phyloP scores from a whole-genome alignment of 2,888 invertebrate genomes.

The Glyphotaelius pellucidus region DNA sequence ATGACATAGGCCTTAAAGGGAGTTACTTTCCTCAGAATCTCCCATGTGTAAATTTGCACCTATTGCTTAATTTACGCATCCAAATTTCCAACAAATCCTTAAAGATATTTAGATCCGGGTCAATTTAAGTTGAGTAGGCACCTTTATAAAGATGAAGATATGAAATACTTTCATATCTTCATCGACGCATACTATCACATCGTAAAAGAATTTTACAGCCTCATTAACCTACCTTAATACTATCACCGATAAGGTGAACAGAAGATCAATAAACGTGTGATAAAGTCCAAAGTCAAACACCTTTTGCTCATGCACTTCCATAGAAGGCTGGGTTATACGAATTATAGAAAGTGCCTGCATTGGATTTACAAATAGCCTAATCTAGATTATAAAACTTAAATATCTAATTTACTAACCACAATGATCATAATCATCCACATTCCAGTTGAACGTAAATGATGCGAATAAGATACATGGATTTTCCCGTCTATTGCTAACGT shows the following conservation, averaged over 20 bases:
- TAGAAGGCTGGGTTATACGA: background rate
- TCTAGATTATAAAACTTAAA: background rate
- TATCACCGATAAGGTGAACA: background rate
- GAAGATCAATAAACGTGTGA: slow-evolving; percentile 2
- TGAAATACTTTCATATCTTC: background rate
- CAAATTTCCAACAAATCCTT: too few species aligned
- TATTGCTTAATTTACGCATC: background rate
- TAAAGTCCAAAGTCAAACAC: background rate
- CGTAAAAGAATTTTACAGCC: background rate
- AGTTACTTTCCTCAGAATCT: too few species aligned
- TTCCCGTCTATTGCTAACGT: background rate
- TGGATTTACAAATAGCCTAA: background rate
- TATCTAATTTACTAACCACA: background rate
- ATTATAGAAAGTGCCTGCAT: background rate
- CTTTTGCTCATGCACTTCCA: background rate
- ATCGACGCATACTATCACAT: background rate
- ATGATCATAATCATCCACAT: background rate
- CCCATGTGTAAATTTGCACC: too few species aligned
- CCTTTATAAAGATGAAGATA: background rate
- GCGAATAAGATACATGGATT: background rate
- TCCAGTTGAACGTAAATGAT: background rate
- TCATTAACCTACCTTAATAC: background rate
- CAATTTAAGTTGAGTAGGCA: background rate
- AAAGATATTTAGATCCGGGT: background rate
- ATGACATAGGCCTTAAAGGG: too few species aligned